Base-by-base conservation (phyloP, 2,113 vertebrate genomes). In the Caracal caracal region DNA sequence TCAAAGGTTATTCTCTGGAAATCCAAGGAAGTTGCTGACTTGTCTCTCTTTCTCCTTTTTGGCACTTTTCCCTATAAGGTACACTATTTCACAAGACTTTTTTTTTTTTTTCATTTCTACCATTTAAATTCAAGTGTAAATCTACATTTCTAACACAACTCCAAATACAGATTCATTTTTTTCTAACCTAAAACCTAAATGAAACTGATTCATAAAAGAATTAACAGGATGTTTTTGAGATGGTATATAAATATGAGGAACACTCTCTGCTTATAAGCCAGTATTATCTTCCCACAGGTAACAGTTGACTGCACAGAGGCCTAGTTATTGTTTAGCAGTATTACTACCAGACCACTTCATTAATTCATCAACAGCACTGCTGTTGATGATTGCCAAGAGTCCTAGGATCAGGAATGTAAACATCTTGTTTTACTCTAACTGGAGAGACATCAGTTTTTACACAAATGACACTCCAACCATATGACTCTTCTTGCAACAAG, bases 1-100 rank as follows among this genome's bases (percentile, higher is more conserved):
- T 85, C 85, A 94, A 90, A 94, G 76, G 80, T 92, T 96, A 88
- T 76, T 95, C 81, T 93, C 90, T 88, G 71, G 65, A 94, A 95
- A 61, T 63, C n/a, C 49, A 81, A 97, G 37, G 75, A 96, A 90
- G 81, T 92, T 96, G 76, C 93, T 94, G 65, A 95, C 49, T 78
- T 88, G 24, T 93, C 49, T 82, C 26, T 66, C 43, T 87, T 93
- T 96, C 37, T 91, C 30, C 37, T 86, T 90, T 51, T 66, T 88
- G 30, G 59, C 5, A 56, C 11, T 70, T 20, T 92, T 91, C 89
- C 15, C 9, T 70, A 65, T 56, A 92, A 56, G 30, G 20, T 89
- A 35, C 75, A 9, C 1, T 66, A 86, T 78, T 95, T 95, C 87
- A 61, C 13, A 90, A 68, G 26, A 88, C 24, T 90, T 75, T 35